These are phyloP conservation scores for Zaprionus gabonicus DNA, from an alignment of 1,140 invertebrate genomes.

Conservation along the genomic window DNA sequence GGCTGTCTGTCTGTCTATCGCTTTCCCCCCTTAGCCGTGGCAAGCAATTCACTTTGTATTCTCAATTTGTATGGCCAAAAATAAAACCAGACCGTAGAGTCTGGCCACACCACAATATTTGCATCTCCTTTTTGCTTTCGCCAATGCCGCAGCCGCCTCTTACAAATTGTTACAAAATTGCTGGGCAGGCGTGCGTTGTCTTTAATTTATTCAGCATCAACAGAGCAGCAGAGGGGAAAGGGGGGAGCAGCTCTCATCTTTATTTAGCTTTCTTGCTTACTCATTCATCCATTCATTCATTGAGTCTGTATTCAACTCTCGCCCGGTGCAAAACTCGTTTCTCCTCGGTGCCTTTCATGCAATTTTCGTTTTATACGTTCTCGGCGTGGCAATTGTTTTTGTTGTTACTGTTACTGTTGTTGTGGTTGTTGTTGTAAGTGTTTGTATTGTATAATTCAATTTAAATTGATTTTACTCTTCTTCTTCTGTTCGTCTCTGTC, in stretches of 20 bases:
- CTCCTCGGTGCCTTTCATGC: slow-evolving; percentile 30
- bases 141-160: slow-evolving; percentile 7
- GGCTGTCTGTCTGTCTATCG: slow-evolving; percentile 31
- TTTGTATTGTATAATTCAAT: slow-evolving; percentile 74
- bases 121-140: slow-evolving; percentile 41
- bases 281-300: slow-evolving; percentile 59
- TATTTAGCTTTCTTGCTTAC: slow-evolving; percentile 65
- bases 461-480: slow-evolving; percentile 73
- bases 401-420: slow-evolving; percentile 11
- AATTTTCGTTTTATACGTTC: slow-evolving; percentile 39
- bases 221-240: slow-evolving; percentile 17
- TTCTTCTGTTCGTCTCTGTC: slow-evolving; percentile 21
- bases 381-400: slow-evolving; percentile 21
- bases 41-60: slow-evolving; percentile 17
- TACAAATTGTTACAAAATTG: slow-evolving; percentile 75
- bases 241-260: slow-evolving; percentile 57
- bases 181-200: slow-evolving; percentile 31
- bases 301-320: slow-evolving; percentile 61
- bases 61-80: slow-evolving; percentile 38
- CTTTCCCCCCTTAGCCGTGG: not conserved
- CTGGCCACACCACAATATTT: slow-evolving; percentile 48
- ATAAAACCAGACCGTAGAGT: slow-evolving; percentile 39
- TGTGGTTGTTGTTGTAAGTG: slow-evolving; percentile 40
- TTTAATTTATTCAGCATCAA: slow-evolving; percentile 70
- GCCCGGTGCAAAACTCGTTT: slow-evolving; percentile 64